Conservation (phyloP, 2,888 invertebrate species). For the Phengaris arion region DNA sequence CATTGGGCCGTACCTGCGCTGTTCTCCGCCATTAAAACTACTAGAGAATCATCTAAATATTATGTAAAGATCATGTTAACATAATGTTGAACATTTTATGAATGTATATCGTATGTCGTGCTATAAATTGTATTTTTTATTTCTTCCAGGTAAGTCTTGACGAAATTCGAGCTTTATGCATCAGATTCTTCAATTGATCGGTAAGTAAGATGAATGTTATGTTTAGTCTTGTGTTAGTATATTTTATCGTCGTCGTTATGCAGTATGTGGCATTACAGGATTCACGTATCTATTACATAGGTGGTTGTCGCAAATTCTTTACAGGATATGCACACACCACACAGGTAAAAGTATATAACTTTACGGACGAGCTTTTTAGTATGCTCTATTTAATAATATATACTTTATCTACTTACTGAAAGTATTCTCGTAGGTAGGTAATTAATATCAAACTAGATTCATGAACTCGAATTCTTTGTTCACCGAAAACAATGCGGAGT, state of each 20-base stretch:
- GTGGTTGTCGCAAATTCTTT: too few species aligned
- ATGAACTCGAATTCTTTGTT: not conserved
- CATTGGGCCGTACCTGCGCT: not conserved
- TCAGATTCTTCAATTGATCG: slow-evolving; percentile 35
- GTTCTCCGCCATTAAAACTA: slow-evolving; percentile 22
- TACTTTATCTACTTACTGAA: not conserved
- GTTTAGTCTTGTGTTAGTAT: slow-evolving; percentile 15
- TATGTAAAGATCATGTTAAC: slow-evolving; percentile 12
- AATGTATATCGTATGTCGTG: slow-evolving; percentile 32
- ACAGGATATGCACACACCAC: too few species aligned
- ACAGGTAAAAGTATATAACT: too few species aligned
- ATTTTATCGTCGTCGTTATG: not conserved
- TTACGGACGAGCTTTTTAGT: not conserved
- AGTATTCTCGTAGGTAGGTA: not conserved
- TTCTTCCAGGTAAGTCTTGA: slow-evolving; percentile 71
- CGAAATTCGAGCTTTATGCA: slow-evolving; percentile 54
- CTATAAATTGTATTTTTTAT: slow-evolving; percentile 49
- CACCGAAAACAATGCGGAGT: not conserved
- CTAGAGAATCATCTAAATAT: slow-evolving; percentile 15
- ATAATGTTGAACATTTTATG: slow-evolving; percentile 28
- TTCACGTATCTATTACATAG: too few species aligned
- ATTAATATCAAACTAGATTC: slow-evolving; percentile 5
- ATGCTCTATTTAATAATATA: not conserved
- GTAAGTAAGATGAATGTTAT: slow-evolving; percentile 38
- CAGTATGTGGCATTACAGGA: too few species aligned